Evolutionary conservation across 2,113 vertebrate species (phyloP).

Genomic region (Scalopus aquaticus): DNA sequence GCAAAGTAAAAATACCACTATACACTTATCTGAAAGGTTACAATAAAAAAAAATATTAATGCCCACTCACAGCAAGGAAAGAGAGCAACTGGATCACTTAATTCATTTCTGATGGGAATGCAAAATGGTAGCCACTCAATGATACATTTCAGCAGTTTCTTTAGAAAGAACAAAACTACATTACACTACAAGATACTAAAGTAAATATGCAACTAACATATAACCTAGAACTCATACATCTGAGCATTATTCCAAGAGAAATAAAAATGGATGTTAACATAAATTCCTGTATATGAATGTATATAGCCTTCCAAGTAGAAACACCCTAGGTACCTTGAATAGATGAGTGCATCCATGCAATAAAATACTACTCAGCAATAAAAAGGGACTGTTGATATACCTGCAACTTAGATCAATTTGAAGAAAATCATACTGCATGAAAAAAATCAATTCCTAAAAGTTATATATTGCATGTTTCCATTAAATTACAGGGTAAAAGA

Average conservation of each 20-base stretch:
- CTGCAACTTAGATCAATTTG: neutral
- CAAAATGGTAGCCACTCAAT: too few relatives aligned
- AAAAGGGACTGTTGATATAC: neutral
- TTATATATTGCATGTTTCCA: neutral
- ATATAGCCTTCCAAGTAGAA: neutral
- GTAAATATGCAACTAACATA: neutral
- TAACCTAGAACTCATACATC: neutral
- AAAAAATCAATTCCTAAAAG: too few relatives aligned
- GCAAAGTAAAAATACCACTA: too few relatives aligned
- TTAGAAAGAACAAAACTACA: too few relatives aligned
- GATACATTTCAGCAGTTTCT: too few relatives aligned
- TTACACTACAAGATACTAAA: too few relatives aligned
- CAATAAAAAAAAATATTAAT: too few relatives aligned
- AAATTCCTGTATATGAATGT: neutral
- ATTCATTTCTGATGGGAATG: too few relatives aligned
- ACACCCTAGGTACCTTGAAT: neutral
- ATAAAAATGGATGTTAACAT: neutral
- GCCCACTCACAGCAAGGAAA: too few relatives aligned
- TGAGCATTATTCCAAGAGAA: neutral
- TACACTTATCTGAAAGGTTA: too few relatives aligned
- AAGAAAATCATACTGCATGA: neutral
- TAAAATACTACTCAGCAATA: neutral
- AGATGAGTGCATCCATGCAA: neutral
- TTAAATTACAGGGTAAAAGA: neutral
- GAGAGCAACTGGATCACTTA: too few relatives aligned